phyloP scores from a whole-genome alignment of 2,113 vertebrate species.

The Chaenogobius annularis region DNA sequence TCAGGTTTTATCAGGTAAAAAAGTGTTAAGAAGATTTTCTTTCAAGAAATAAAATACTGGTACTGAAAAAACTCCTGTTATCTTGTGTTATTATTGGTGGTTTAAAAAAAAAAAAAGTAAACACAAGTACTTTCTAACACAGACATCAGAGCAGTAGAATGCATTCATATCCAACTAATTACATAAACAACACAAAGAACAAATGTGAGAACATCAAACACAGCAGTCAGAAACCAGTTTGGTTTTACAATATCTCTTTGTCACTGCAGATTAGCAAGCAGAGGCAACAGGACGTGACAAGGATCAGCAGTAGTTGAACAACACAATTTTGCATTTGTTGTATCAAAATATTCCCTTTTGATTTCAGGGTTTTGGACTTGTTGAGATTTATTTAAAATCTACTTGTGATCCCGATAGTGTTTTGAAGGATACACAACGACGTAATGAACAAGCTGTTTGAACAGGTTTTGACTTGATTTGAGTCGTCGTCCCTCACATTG shows the following conservation, averaged over 20 bases:
- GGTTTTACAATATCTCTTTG: too few species aligned
- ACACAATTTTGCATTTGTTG: too few species aligned
- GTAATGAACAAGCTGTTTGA: conserved; percentile 16
- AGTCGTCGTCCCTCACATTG: conserved; percentile 50
- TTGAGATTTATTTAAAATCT: neutral
- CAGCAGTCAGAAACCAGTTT: neutral
- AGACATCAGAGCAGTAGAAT: neutral
- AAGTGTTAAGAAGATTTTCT: conserved; percentile 23
- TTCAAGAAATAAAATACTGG: conserved; percentile 36
- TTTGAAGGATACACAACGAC: too few species aligned
- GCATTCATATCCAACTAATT: neutral
- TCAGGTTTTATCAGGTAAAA: neutral
- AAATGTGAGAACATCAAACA: neutral
- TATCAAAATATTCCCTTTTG: too few species aligned
- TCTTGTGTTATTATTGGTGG: neutral
- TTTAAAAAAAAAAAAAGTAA: too few species aligned
- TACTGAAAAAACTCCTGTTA: too few species aligned
- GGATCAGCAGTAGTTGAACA: too few species aligned
- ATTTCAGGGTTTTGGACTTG: neutral
- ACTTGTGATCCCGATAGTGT: too few species aligned
- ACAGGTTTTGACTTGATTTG: conserved; percentile 30
- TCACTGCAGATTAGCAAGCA: too few species aligned
- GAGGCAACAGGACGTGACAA: too few species aligned
- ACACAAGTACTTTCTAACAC: neutral
- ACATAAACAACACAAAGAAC: too few species aligned